Evolutionary conservation across 2,113 vertebrate genomes (phyloP), one percentile per base, ranked within the genome.

Genomic region (Xyliphius kryptos): DNA sequence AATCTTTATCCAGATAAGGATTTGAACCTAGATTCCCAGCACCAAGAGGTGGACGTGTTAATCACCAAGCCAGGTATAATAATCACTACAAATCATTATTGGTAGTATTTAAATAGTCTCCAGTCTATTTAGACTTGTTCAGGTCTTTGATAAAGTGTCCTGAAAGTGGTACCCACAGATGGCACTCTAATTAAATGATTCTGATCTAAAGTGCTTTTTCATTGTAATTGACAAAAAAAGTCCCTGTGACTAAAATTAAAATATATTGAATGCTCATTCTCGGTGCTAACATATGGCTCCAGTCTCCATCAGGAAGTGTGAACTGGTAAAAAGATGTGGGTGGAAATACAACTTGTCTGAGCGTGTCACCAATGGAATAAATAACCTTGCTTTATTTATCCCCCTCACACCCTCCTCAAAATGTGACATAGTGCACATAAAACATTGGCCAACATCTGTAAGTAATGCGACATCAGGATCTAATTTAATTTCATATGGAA

Each of bases 341-440:
- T 32, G 64, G 48, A 13, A 57, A 52, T 44, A 12, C 49, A 47
- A 12, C 55, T 47, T 71, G 6, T 46, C 47, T 61, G 36, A 20
- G 22, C 53, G 2, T 43, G 44, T 63, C 37, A 9, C 14, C 21
- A 15, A 16, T 50, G 13, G 14, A 52, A 56, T n/a, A 66, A 56
- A 66, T 43, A 11, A 49, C 19, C 36, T 11, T 4, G 5, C 14
- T 59, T 2, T 9, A 40, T 41, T 61, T 22, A 58, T 17, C 47
- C 20, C 47, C 3, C 49, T 22, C n/a, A 1, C 16, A 17, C 20
- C 26, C 26, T 6, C 26, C 7, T 32, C 7, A 32, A 32, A 32
- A 32, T 32, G 26, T 32, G 7, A n/a, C n/a, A 32, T 5, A 32
- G 26, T 32, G 26, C 26, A 32, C 4, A 6, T 32, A 32, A 5